Evolutionary conservation across 2,888 invertebrate species (phyloP).

Genomic region (Odontomyia ornata): DNA sequence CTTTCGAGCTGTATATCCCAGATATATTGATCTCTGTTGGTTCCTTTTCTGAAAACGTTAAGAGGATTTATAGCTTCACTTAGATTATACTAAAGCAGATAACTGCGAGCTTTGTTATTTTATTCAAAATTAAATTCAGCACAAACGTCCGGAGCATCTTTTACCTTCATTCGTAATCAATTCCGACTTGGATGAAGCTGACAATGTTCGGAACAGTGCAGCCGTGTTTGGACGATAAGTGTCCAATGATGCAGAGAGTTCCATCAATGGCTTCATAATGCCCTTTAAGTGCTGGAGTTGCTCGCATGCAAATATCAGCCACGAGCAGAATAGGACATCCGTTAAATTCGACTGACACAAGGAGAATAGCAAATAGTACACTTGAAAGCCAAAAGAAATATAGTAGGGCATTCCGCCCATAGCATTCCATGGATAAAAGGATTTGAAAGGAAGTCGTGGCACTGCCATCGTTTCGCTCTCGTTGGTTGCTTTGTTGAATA

Average conservation of each 20-base stretch:
- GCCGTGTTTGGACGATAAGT: constrained; percentile 79
- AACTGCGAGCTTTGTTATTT: too few relatives aligned
- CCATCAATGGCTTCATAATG: constrained; percentile 88
- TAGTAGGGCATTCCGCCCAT: constrained; percentile 75
- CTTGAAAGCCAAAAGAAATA: constrained; percentile 73
- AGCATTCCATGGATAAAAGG: constrained; percentile 83
- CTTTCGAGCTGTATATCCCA: constrained; percentile 79
- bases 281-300: constrained; percentile 86
- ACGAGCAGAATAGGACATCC: constrained; percentile 84
- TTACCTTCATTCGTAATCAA: constrained; percentile 62
- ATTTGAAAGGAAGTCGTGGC: constrained; percentile 77
- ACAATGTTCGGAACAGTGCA: constrained; percentile 72
- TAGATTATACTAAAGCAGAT: too few relatives aligned
- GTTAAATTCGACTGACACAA: constrained; percentile 70
- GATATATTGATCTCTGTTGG: constrained; percentile 73
- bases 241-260: constrained; percentile 82
- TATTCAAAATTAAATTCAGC: too few relatives aligned
- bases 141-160: too few relatives aligned
- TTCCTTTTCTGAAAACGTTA: constrained; percentile 62
- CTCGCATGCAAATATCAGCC: constrained; percentile 86
- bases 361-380: constrained; percentile 74
- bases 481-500: constrained; percentile 76
- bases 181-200: constrained; percentile 64
- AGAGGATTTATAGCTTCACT: not conserved
- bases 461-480: constrained; percentile 73